Evolutionary conservation across 35 echinoderm and acorn worm genomes (phyloP).

Genomic region (Hemicentrotus pulcherrimus): DNA sequence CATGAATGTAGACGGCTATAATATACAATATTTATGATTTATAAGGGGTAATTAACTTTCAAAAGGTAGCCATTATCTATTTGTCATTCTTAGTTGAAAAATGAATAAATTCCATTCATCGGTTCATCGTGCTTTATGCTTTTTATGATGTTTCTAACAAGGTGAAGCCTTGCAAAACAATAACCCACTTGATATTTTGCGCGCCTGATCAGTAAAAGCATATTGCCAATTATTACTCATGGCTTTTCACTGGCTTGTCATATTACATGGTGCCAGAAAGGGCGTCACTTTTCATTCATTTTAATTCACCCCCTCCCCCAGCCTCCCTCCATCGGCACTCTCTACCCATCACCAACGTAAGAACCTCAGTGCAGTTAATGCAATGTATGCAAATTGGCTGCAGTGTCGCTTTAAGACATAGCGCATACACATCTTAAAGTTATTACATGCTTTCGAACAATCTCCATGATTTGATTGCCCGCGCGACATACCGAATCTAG

Average conservation of each 20-base stretch:
- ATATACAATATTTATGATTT: no score
- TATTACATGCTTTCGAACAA: constrained; percentile 44
- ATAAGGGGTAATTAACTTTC: no score
- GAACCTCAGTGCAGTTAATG: neutral
- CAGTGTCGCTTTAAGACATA: constrained; percentile 25
- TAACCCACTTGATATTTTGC: no score
- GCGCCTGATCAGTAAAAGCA: neutral
- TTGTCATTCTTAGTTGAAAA: no score
- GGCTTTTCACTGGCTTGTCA: neutral
- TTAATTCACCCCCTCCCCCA: neutral
- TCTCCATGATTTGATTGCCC: constrained; percentile 37
- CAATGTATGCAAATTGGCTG: constrained; percentile 4
- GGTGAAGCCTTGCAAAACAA: no score
- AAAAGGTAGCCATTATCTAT: no score
- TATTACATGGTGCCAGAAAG: neutral
- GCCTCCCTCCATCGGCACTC: neutral
- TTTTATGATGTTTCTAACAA: no score
- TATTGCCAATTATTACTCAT: neutral
- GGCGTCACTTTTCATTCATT: neutral
- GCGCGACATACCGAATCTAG: neutral
- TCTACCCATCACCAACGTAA: neutral
- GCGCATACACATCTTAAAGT: constrained; percentile 36
- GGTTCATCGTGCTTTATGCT: no score
- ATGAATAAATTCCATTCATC: no score
- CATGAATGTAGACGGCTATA: no score